phyloP scores from a whole-genome alignment of 2,888 invertebrate species.

The Psylliodes chrysocephalus region DNA sequence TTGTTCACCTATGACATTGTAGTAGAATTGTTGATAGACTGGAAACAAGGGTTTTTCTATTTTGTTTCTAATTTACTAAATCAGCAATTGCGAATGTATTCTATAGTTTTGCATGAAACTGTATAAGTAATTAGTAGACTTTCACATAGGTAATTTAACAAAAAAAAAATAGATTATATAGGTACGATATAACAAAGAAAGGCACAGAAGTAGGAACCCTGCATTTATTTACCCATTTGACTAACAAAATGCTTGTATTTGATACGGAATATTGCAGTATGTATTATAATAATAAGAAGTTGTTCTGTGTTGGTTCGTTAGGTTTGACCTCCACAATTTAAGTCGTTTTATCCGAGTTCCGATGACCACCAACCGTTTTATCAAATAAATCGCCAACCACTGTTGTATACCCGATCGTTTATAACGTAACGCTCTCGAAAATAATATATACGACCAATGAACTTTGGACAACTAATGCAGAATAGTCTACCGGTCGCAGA shows the following conservation, averaged over 20 bases:
- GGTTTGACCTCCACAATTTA: constrained; percentile 36
- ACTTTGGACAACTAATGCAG: constrained; percentile 20
- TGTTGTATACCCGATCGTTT: constrained; percentile 24
- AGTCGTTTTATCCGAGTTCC: constrained; percentile 32
- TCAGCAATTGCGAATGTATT: too few species aligned
- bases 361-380: constrained; percentile 35
- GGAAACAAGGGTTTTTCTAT: too few species aligned
- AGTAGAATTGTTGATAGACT: too few species aligned
- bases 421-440: constrained; percentile 32
- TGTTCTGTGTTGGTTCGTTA: constrained; percentile 26
- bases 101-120: too few species aligned
- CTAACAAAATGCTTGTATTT: constrained; percentile 11
- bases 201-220: background rate
- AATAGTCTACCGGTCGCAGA: background rate
- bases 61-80: too few species aligned
- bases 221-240: constrained; percentile 23
- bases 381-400: constrained; percentile 36
- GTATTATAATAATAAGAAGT: background rate
- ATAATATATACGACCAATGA: constrained; percentile 32
- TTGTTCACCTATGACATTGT: too few species aligned
- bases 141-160: constrained; percentile 1
- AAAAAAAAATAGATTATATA: constrained; percentile 18
- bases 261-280: constrained; percentile 8
- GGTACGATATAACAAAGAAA: background rate
- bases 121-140: too few species aligned